phyloP scores from a whole-genome alignment of 2,888 invertebrate genomes.

The Lingula anatina region DNA sequence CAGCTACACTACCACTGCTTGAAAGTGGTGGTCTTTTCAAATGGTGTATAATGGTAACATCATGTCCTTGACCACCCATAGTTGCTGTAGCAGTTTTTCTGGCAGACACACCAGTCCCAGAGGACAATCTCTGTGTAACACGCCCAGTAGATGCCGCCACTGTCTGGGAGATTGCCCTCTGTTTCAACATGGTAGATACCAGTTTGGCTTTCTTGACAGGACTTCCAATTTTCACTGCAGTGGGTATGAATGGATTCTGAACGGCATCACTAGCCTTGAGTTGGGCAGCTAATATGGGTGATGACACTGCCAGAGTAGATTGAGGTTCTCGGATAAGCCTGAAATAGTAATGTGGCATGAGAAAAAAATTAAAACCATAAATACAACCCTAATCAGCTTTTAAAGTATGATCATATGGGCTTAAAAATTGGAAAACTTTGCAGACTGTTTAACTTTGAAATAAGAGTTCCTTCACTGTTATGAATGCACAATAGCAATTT shows the following conservation, averaged over 20 bases:
- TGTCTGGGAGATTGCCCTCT: slow-evolving; percentile 27
- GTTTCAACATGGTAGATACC: slow-evolving; percentile 38
- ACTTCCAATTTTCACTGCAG: too few relatives aligned
- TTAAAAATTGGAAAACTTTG: too few relatives aligned
- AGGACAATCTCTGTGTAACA: too few relatives aligned
- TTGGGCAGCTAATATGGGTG: not conserved
- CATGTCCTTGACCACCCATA: too few relatives aligned
- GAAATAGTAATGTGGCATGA: not conserved
- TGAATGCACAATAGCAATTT: too few relatives aligned
- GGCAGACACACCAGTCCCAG: not conserved
- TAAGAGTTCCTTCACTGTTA: too few relatives aligned
- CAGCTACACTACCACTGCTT: not conserved
- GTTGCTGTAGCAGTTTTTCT: not conserved
- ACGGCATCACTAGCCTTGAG: not conserved
- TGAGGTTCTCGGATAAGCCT: not conserved
- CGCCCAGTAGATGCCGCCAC: slow-evolving; percentile 4
- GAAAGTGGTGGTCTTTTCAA: not conserved
- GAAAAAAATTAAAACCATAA: too few relatives aligned
- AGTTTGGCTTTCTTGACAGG: slow-evolving; percentile 13
- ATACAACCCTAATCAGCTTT: too few relatives aligned
- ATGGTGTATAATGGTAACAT: not conserved
- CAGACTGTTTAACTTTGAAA: too few relatives aligned
- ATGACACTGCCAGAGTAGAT: not conserved
- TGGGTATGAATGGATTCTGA: too few relatives aligned
- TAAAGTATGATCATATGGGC: too few relatives aligned